Base-by-base conservation (phyloP, 2,888 invertebrate species). In the Dexiosoma caninum region DNA sequence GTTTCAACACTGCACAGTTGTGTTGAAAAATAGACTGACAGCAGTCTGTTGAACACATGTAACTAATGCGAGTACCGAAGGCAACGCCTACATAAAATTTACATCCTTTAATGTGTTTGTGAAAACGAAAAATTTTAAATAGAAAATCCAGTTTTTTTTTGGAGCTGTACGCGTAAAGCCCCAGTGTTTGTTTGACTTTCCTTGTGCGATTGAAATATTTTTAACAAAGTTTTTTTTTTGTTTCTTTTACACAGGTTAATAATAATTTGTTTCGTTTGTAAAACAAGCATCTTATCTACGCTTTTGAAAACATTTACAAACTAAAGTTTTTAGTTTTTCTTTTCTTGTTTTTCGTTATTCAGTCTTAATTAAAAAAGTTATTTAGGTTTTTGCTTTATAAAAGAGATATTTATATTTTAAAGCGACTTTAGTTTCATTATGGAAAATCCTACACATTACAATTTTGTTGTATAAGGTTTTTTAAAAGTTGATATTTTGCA, bases 231-330 rank as follows among this genome's bases (percentile, higher is more conserved):
- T 53, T 14, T 32, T 30, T 27, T n/a, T 66, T 53, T 19, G 10
- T n/a, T 6, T 44, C 59, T 49, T 44, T 40, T 16, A 12, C 19
- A 14, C 21, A 37, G 19, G 40, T 37, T 42, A 6, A 37, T 59
- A 40, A 51, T 66, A 67, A 72, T 71, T 66, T 78, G 32, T 69
- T 72, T 55, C 16, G 30, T 40, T 62, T 69, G 76, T 76, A 51
- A 69, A 81, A 77, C 81, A 81, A 64, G 72, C 76, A 77, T 72
- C 72, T 81, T 81, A 81, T 81, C 77, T 72, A 37, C 55, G 55
- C 53, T 62, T 74, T 46, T 44, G 6, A 72, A 72, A 67, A 67
- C 42, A 67, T 62, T 55, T 53, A 81, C 67, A 62, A 51, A 57
- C 35, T 23, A 2, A 12, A 57, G 21, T 21, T 23, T 40, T 57